Conservation (phyloP, 2,888 invertebrate species). For the Rapana venosa region DNA sequence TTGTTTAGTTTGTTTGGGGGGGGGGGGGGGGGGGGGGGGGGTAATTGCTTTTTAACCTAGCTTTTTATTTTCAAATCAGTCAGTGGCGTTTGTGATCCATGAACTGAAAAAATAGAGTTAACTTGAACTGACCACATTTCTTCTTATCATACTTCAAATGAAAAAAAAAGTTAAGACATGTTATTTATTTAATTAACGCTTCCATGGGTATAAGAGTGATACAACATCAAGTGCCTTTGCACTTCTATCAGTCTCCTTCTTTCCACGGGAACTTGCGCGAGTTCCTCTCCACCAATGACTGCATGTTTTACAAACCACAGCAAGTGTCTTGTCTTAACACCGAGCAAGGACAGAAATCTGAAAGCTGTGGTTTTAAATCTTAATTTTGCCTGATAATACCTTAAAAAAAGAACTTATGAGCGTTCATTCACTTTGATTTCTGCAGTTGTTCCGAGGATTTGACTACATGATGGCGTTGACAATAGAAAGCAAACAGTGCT, state of each 20-base stretch:
- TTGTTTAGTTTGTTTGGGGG: no score
- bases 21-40: no score
- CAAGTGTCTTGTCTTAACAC: slow-evolving; percentile 2
- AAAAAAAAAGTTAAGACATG: no score
- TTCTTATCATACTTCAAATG: no score
- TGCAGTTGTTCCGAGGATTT: background rate
- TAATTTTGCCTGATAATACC: background rate
- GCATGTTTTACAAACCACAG: background rate
- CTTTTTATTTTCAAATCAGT: no score
- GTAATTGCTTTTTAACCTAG: no score
- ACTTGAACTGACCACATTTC: no score
- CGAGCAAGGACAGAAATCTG: background rate
- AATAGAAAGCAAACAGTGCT: background rate
- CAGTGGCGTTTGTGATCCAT: no score
- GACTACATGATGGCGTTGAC: background rate
- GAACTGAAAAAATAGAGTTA: no score
- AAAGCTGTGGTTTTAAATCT: background rate
- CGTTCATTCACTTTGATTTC: background rate
- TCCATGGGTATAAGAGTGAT: no score
- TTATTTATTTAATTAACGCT: no score
- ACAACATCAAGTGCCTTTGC: background rate
- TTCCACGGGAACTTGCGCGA: slow-evolving; percentile 32
- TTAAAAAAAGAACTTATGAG: background rate
- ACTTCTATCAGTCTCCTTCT: no score
- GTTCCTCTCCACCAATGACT: slow-evolving; percentile 1